A percentile compares a stretch with the other conserved stretches of the same genome.
phyloP scores from a whole-genome alignment of 2,113 vertebrate species.

The Takifugu bimaculatus region DNA sequence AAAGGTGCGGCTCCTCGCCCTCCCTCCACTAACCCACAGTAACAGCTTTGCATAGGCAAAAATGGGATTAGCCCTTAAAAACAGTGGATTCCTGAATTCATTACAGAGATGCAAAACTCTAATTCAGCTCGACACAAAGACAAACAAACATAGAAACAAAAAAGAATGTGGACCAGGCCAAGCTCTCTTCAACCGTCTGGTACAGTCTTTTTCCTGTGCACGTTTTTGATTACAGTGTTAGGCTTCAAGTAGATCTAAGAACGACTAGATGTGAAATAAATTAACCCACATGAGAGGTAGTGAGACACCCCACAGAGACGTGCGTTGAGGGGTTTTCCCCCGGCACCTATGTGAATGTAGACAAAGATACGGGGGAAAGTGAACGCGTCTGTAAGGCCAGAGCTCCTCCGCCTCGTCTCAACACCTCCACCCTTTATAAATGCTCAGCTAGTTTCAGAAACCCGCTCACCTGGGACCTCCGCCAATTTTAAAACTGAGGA shows the following conservation, averaged over 20 bases:
- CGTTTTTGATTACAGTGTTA: slow-evolving; percentile 81
- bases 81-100: slow-evolving; percentile 81
- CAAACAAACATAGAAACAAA: slow-evolving; percentile 59
- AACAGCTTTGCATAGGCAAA: slow-evolving; percentile 84
- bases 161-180: slow-evolving; percentile 62
- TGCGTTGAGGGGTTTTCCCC: slow-evolving; percentile 32
- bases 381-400: slow-evolving; percentile 68
- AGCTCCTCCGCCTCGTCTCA: slow-evolving; percentile 36
- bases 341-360: background rate
- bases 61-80: slow-evolving; percentile 82
- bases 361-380: slow-evolving; percentile 14
- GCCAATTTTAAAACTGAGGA: slow-evolving; percentile 40
- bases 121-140: slow-evolving; percentile 74
- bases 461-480: slow-evolving; percentile 33
- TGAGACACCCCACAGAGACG: slow-evolving; percentile 70
- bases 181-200: slow-evolving; percentile 59
- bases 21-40: slow-evolving; percentile 69
- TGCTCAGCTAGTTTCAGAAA: slow-evolving; percentile 44
- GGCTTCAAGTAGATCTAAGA: slow-evolving; percentile 82
- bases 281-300: slow-evolving; percentile 81
- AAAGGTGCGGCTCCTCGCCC: slow-evolving; percentile 55
- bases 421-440: slow-evolving; percentile 26
- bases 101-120: slow-evolving; percentile 75
- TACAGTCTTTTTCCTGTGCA: slow-evolving; percentile 73
- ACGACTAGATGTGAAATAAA: slow-evolving; percentile 77